Percentiles rank a stretch among this genome's conserved stretches.
Conservation (phyloP, 2,888 invertebrate species). For the Diplazon laetatorius region DNA sequence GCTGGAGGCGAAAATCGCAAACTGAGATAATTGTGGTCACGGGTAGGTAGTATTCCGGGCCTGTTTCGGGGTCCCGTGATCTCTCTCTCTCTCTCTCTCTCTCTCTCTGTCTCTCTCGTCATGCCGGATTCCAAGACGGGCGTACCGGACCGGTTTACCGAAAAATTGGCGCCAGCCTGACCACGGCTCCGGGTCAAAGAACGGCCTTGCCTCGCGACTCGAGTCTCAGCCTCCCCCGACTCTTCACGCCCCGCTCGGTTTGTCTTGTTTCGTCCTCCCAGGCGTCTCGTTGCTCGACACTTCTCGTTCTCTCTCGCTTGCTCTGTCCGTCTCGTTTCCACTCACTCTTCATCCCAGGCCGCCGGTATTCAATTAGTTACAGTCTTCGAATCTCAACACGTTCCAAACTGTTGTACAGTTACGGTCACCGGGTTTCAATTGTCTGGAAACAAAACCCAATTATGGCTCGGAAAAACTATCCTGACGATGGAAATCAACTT, state of each 20-base stretch:
- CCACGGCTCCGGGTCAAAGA: constrained; percentile 80
- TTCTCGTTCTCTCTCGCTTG: not conserved
- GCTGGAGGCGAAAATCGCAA: constrained; percentile 42
- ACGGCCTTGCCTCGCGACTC: constrained; percentile 78
- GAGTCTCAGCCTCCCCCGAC: constrained; percentile 75
- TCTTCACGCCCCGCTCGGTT: constrained; percentile 54
- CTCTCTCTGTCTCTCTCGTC: constrained; percentile 34
- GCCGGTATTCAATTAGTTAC: not conserved
- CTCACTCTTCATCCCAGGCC: not conserved
- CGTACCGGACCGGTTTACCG: constrained; percentile 75
- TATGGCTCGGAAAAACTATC: no score
- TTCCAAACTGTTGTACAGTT: constrained; percentile 14
- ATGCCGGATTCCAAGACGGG: constrained; percentile 70
- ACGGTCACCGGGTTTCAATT: constrained; percentile 29
- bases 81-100: no score
- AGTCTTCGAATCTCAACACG: constrained; percentile 5
- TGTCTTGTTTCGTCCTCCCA: constrained; percentile 67
- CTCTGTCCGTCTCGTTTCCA: constrained; percentile 6
- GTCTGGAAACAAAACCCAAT: no score
- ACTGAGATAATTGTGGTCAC: constrained; percentile 42
- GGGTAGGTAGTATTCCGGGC: constrained; percentile 6
- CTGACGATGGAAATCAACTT: no score
- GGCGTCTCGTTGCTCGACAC: constrained; percentile 6
- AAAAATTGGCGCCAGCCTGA: constrained; percentile 78
- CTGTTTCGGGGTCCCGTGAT: no score